Conservation (phyloP, 2,888 invertebrate species). For the Nymphalis c-album region DNA sequence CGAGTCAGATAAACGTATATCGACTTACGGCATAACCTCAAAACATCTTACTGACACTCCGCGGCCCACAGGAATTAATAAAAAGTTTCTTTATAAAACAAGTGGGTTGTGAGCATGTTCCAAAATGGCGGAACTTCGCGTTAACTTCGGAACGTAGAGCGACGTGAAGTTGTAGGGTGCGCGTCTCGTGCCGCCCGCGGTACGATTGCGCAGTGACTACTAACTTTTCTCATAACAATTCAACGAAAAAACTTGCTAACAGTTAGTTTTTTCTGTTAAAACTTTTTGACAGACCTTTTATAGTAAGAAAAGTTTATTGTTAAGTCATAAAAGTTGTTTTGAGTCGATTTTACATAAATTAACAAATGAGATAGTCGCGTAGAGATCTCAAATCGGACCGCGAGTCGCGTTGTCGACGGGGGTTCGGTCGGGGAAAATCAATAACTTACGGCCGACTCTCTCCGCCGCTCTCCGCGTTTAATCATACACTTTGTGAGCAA, state of each 20-base stretch:
- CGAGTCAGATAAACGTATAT: conserved; percentile 68
- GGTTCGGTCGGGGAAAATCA: conserved; percentile 81
- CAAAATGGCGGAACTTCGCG: conserved; percentile 83
- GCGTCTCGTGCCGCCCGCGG: conserved; percentile 64
- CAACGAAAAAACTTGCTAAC: conserved; percentile 62
- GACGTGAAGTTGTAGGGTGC: conserved; percentile 81
- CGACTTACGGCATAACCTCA: conserved; percentile 77
- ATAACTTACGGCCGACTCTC: conserved; percentile 82
- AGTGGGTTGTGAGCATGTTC: conserved; percentile 83
- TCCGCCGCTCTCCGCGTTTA: conserved; percentile 81
- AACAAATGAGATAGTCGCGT: conserved; percentile 56
- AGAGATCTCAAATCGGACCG: conserved; percentile 59
- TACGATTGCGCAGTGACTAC: conserved; percentile 66
- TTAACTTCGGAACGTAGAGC: conserved; percentile 82
- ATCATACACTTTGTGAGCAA: conserved; percentile 82
- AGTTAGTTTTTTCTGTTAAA: conserved; percentile 50
- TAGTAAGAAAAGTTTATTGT: conserved; percentile 50
- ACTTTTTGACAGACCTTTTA: conserved; percentile 49
- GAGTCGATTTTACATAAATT: conserved; percentile 52
- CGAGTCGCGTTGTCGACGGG: conserved; percentile 75
- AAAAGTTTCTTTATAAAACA: conserved; percentile 83
- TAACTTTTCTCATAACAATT: conserved; percentile 74
- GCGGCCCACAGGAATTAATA: conserved; percentile 82
- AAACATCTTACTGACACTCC: conserved; percentile 82
- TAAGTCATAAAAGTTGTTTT: conserved; percentile 57